Evolutionary conservation across 2,797 vertebrate genomes (phyloP), one percentile per base, ranked within the genome.

Genomic region (Meriones psammophilus): DNA sequence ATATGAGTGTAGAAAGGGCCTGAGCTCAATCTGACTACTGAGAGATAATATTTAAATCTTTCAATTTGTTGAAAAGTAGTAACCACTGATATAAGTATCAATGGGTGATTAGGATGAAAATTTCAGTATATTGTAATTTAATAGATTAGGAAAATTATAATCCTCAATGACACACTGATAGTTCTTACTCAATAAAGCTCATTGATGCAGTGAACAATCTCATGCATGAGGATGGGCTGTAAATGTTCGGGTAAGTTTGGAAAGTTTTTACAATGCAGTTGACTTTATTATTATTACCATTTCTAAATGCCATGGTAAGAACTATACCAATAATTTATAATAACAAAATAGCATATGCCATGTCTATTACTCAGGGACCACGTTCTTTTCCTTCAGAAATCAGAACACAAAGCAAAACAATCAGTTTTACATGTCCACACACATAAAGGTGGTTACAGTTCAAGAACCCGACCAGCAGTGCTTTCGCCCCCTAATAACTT

Each of bases 61-160:
- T 83, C 13, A 42, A 42, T 83, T 83, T 17, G 30, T 83, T 30
- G 36, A 9, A 10, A 64, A 83, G 13, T 64, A 30, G 39, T 83
- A 64, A 9, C 5, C 4, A 78, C 5, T 77, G n/a, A 91, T 1
- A 77, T 39, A 92, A 39, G 0, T 91, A 39, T 74, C 54, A 28
- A 46, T 60, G 74, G n/a, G n/a, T 85, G 33, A 83, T 79, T 58
- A 87, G 33, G 74, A 92, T 89, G 50, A 95, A 94, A 92, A 88
- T 46, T 68, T 1, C 3, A 84, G 8, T 42, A 56, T 15, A 56
- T 22, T 56, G 3, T 22, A 92, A 87, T 60, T 88, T 79, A 79
- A 64, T 54, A 73, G 8, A 4, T 50, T 60, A 2, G 30, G 9
- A 50, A 42, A 91, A 76, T 50, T 62, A 6, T 14, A 87, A 86